Evolutionary conservation across 2,888 invertebrate species (phyloP).

Genomic region (Synanthedon andrenaeformis): DNA sequence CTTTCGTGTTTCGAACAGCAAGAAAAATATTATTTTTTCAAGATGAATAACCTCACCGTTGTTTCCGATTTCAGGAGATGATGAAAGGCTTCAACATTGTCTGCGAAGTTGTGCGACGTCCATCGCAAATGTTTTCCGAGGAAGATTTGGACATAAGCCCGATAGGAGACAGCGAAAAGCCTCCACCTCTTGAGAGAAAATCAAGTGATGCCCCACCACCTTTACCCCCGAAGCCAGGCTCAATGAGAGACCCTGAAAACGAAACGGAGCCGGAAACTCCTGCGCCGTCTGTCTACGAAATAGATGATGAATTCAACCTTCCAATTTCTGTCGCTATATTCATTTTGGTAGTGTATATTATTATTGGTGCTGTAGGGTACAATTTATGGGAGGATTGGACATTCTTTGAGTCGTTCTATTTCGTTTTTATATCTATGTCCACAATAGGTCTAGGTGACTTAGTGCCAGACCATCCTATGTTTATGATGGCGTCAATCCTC

Average conservation of each 20-base stretch:
- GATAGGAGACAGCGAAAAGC: constrained; percentile 16
- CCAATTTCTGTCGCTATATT: constrained; percentile 90
- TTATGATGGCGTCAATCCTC: constrained; percentile 91
- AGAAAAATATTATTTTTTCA: constrained; percentile 8
- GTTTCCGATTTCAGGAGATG: constrained; percentile 73
- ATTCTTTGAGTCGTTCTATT: constrained; percentile 95
- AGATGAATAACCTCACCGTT: background rate
- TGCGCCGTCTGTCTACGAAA: constrained; percentile 80
- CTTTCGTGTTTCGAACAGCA: constrained; percentile 12
- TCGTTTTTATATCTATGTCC: constrained; percentile 96
- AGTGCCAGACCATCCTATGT: constrained; percentile 88
- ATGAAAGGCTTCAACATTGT: constrained; percentile 86
- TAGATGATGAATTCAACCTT: constrained; percentile 94
- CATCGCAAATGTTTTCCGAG: constrained; percentile 74
- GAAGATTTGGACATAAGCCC: constrained; percentile 46
- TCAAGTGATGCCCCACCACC: constrained; percentile 55
- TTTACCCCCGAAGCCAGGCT: constrained; percentile 51
- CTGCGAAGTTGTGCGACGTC: constrained; percentile 82
- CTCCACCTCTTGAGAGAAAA: constrained; percentile 34
- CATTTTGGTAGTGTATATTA: constrained; percentile 86
- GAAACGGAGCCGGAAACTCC: constrained; percentile 80
- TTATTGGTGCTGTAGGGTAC: constrained; percentile 86
- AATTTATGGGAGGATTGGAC: constrained; percentile 85
- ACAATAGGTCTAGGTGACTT: constrained; percentile 97
- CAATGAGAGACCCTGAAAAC: constrained; percentile 33